Percentiles rank a stretch among this genome's conserved stretches.
Conservation (phyloP, 2,797 vertebrate species). For the Tadarida brasiliensis region DNA sequence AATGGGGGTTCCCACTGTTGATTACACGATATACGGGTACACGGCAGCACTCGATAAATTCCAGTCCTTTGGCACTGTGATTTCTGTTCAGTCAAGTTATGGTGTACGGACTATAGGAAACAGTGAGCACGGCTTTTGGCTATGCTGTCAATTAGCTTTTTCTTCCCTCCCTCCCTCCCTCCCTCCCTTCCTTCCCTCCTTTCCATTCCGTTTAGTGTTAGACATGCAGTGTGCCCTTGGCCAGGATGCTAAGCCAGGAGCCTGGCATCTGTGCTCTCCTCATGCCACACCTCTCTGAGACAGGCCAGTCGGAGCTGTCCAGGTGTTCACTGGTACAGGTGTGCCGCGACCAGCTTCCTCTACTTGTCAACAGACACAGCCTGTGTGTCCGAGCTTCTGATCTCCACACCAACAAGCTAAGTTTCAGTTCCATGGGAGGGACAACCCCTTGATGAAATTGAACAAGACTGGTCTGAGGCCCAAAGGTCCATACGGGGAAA, state of each 20-base stretch:
- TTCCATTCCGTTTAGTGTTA: not conserved
- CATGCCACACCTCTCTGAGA: slow-evolving; percentile 70
- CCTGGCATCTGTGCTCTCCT: slow-evolving; percentile 76
- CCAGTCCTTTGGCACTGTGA: not conserved
- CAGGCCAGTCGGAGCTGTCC: slow-evolving; percentile 89
- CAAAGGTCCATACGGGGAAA: slow-evolving; percentile 92
- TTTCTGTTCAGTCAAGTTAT: too few relatives aligned
- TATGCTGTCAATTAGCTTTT: not conserved
- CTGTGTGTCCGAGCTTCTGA: slow-evolving; percentile 87
- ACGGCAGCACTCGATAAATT: rapidly evolving
- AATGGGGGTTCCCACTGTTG: rapidly evolving
- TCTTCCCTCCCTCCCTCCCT: not conserved
- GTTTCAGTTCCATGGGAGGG: slow-evolving; percentile 83
- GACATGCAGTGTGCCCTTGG: not conserved
- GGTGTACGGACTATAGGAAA: not conserved
- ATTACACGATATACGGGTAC: not conserved
- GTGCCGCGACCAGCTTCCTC: slow-evolving; percentile 93
- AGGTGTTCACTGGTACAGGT: slow-evolving; percentile 92
- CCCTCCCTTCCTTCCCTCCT: too few relatives aligned
- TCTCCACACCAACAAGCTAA: slow-evolving; percentile 88
- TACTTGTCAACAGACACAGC: slow-evolving; percentile 94
- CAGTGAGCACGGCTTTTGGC: rapidly evolving
- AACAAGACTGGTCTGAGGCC: slow-evolving; percentile 91
- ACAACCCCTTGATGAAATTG: slow-evolving; percentile 87
- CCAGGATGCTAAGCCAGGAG: slow-evolving; percentile 66